Evolutionary conservation across 2,888 invertebrate species (phyloP).

Genomic region (Oscheius onirici): DNA sequence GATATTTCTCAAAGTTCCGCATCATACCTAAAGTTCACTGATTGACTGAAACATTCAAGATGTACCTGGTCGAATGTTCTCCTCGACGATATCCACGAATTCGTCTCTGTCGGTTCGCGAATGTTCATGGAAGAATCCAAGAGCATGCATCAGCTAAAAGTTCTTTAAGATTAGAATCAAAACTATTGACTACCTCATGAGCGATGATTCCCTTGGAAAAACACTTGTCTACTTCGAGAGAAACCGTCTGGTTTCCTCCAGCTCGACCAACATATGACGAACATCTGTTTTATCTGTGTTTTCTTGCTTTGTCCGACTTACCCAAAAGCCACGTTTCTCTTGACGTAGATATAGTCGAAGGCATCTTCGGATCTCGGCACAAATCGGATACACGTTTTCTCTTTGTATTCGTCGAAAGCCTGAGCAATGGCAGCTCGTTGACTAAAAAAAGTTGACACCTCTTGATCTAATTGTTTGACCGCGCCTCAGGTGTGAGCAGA

Average conservation of each 20-base stretch:
- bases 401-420: slow-evolving; percentile 78
- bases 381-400: slow-evolving; percentile 79
- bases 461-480: slow-evolving; percentile 4
- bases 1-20: slow-evolving; percentile 75
- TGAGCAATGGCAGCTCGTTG: slow-evolving; percentile 74
- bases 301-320: slow-evolving; percentile 30
- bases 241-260: slow-evolving; percentile 82
- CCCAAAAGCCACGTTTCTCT: slow-evolving; percentile 74
- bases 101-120: slow-evolving; percentile 83
- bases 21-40: slow-evolving; percentile 72
- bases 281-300: slow-evolving; percentile 74
- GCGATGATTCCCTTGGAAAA: slow-evolving; percentile 77
- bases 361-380: slow-evolving; percentile 76
- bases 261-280: slow-evolving; percentile 82
- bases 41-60: neutral
- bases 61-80: slow-evolving; percentile 79
- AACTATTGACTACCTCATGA: slow-evolving; percentile 76
- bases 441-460: slow-evolving; percentile 45
- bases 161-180: too few relatives aligned
- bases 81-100: slow-evolving; percentile 81
- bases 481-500: slow-evolving; percentile 30
- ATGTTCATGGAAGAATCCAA: slow-evolving; percentile 87
- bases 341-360: slow-evolving; percentile 77
- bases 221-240: slow-evolving; percentile 76
- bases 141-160: slow-evolving; percentile 77